Evolutionary conservation across 2,113 vertebrate genomes (phyloP).

Genomic region (Apus apus): DNA sequence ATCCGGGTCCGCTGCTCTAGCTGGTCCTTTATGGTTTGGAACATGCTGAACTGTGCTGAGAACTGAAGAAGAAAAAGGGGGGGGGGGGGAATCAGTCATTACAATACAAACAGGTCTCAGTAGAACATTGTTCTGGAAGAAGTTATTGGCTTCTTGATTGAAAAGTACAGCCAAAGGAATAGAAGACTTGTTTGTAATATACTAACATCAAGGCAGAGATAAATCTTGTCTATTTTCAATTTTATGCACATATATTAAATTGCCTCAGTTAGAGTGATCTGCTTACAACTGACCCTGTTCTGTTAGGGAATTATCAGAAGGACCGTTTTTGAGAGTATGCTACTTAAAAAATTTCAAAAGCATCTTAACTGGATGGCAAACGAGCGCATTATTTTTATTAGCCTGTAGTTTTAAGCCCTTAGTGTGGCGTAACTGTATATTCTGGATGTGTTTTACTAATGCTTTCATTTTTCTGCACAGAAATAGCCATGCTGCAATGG

Average conservation of each 20-base stretch:
- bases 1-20: constrained; percentile 79
- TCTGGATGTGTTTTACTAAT: background rate
- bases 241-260: background rate
- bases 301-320: background rate
- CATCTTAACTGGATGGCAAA: background rate
- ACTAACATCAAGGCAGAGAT: background rate
- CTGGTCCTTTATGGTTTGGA: constrained; percentile 82
- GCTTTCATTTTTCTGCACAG: background rate
- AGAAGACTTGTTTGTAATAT: background rate
- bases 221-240: background rate
- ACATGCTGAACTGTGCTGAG: constrained; percentile 78
- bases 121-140: background rate
- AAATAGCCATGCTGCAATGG: background rate
- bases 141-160: background rate
- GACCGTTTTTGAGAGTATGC: background rate
- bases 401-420: background rate
- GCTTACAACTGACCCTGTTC: background rate
- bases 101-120: background rate
- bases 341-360: background rate
- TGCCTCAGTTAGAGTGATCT: background rate
- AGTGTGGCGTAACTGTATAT: background rate
- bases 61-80: constrained; percentile 24
- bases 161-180: background rate
- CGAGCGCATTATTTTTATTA: background rate
- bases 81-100: background rate